phyloP scores from a whole-genome alignment of 1,140 invertebrate genomes.

The Tetramorium parvispinum region DNA sequence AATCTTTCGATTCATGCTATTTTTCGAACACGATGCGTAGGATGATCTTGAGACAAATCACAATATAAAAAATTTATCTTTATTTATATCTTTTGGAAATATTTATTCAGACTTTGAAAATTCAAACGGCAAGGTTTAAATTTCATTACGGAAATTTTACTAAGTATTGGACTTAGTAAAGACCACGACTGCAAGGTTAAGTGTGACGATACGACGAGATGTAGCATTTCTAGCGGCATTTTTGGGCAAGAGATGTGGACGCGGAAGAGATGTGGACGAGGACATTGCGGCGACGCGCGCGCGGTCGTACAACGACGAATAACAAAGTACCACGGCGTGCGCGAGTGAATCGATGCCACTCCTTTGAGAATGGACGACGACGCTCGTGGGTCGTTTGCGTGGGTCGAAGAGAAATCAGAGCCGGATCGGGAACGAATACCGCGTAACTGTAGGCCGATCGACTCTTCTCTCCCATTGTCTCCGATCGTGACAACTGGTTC shows the following conservation, averaged over 20 bases:
- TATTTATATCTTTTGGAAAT: too few species aligned
- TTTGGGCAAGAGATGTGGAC: neutral
- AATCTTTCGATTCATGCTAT: too few species aligned
- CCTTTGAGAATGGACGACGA: constrained; percentile 45
- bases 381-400: constrained; percentile 53
- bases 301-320: constrained; percentile 8
- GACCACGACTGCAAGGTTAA: too few species aligned
- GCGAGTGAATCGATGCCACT: constrained; percentile 31
- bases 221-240: too few species aligned
- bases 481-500: neutral
- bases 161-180: too few species aligned
- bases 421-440: constrained; percentile 63
- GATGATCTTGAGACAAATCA: too few species aligned
- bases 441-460: constrained; percentile 28
- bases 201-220: too few species aligned
- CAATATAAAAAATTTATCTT: too few species aligned
- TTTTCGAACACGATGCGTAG: too few species aligned
- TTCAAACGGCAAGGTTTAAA: too few species aligned
- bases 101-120: too few species aligned
- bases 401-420: constrained; percentile 75
- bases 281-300: neutral
- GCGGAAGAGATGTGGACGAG: constrained; percentile 3
- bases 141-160: too few species aligned
- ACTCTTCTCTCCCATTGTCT: constrained; percentile 18
- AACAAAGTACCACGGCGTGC: neutral